Conservation (phyloP, 2,797 vertebrate species). For the Lacerta viridis region DNA sequence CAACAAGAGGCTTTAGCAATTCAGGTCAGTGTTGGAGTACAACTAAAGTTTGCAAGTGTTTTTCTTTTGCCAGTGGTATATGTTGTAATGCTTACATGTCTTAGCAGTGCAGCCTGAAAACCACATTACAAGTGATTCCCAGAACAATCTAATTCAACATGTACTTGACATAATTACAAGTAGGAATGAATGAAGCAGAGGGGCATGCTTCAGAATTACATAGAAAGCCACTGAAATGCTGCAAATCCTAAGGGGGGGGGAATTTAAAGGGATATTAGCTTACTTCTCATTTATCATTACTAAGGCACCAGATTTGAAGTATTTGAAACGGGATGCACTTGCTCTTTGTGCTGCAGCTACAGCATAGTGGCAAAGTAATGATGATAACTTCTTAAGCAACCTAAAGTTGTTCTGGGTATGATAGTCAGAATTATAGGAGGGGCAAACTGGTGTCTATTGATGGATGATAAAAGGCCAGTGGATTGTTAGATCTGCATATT, state of each 20-base stretch:
- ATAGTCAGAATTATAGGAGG: background rate
- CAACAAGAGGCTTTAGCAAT: slow-evolving; percentile 93
- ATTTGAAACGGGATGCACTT: background rate
- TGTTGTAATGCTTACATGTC: background rate
- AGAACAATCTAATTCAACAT: background rate
- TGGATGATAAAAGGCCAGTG: background rate
- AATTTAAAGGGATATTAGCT: background rate
- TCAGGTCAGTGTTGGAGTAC: slow-evolving; percentile 82
- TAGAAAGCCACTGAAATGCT: background rate
- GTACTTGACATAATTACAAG: background rate
- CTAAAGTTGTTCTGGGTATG: background rate
- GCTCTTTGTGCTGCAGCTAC: background rate
- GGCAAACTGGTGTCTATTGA: background rate
- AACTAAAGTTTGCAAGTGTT: background rate
- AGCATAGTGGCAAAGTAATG: background rate
- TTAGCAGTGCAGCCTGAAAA: background rate
- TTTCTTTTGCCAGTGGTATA: background rate
- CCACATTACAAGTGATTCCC: background rate
- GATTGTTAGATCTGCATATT: background rate
- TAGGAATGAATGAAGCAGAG: background rate
- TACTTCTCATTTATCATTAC: background rate
- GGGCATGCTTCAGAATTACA: background rate
- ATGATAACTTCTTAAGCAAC: background rate
- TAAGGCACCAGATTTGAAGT: background rate
- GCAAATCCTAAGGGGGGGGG: too few species aligned